These are phyloP conservation scores for Prosopocoilus inquinatus DNA, from an alignment of 2,888 invertebrate genomes.

Conservation along the genomic window DNA sequence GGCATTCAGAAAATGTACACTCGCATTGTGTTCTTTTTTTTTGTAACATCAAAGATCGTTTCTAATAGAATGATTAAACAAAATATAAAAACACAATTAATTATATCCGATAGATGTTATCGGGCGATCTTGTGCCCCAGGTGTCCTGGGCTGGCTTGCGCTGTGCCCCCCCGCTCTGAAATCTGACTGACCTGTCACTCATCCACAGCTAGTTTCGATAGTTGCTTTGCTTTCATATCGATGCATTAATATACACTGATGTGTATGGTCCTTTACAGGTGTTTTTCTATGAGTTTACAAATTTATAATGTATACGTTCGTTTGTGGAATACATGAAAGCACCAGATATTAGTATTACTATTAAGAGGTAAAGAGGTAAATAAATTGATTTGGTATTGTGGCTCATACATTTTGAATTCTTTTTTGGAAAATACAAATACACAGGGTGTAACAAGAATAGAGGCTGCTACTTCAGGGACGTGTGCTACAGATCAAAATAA, in stretches of 20 bases:
- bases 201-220: constrained; percentile 37
- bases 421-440: no score
- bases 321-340: no score
- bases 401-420: no score
- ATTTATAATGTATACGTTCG: constrained; percentile 5
- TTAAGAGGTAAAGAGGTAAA: no score
- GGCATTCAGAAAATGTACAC: constrained; percentile 46
- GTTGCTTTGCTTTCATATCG: constrained; percentile 34
- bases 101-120: constrained; percentile 50
- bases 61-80: constrained; percentile 52
- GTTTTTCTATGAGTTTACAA: constrained; percentile 9
- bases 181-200: constrained; percentile 44
- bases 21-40: constrained; percentile 24
- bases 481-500: no score
- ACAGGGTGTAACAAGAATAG: no score
- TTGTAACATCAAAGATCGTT: constrained; percentile 36
- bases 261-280: constrained; percentile 11
- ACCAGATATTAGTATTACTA: no score
- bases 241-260: constrained; percentile 23
- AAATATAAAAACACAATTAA: constrained; percentile 53
- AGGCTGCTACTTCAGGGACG: no score
- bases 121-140: constrained; percentile 44
- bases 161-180: constrained; percentile 33
- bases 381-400: no score
- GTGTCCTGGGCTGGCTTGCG: constrained; percentile 43